phyloP scores from a whole-genome alignment of 2,797 vertebrate species.

The Pangasius sanitwongsei region DNA sequence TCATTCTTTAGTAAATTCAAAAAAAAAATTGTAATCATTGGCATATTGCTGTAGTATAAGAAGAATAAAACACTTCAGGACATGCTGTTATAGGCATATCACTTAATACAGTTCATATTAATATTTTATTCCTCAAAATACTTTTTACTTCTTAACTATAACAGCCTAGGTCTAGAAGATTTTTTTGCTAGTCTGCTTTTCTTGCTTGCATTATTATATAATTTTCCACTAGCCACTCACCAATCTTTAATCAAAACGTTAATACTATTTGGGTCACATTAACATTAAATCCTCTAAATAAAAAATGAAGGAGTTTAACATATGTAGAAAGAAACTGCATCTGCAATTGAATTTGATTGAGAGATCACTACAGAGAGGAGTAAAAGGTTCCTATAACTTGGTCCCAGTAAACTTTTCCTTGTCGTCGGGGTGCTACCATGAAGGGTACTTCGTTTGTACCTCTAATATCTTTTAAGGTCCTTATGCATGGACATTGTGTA shows the following conservation, averaged over 20 bases:
- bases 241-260: not conserved
- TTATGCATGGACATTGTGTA: not conserved
- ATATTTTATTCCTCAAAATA: not conserved
- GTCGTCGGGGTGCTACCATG: no score
- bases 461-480: not conserved
- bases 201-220: not conserved
- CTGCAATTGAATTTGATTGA: not conserved
- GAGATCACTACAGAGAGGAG: not conserved
- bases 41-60: not conserved
- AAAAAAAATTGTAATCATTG: not conserved
- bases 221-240: not conserved
- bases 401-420: not conserved
- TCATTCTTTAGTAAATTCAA: not conserved
- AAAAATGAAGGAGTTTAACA: not conserved
- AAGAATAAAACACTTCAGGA: not conserved
- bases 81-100: not conserved
- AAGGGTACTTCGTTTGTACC: not conserved
- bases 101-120: not conserved
- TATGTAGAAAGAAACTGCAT: not conserved
- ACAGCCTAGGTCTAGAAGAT: not conserved
- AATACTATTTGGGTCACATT: not conserved
- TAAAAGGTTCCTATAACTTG: not conserved
- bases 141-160: not conserved
- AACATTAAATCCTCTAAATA: not conserved
- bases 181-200: not conserved